Conservation (phyloP, 2,888 invertebrate species). For the Sinodicranocentrus sp. region DNA sequence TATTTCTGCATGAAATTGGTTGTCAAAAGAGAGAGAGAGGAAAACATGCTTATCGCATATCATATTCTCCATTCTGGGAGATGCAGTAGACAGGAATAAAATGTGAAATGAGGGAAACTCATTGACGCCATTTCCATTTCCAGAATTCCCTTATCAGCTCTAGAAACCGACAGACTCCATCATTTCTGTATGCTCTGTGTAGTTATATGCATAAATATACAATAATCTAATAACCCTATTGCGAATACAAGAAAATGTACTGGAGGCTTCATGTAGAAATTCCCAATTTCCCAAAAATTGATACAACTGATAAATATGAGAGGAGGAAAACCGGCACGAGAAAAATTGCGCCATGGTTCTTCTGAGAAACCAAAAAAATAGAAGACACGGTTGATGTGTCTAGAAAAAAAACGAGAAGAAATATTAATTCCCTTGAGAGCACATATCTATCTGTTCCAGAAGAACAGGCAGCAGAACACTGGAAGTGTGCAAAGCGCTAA, state of each 20-base stretch:
- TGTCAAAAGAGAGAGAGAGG: background rate
- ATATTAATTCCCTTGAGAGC: conserved; percentile 66
- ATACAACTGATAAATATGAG: conserved; percentile 45
- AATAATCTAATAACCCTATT: conserved; percentile 49
- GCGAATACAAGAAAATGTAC: background rate
- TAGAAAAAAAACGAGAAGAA: conserved; percentile 33
- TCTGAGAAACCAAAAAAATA: background rate
- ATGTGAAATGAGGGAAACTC: conserved; percentile 41
- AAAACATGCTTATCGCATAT: no score
- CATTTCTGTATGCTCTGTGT: background rate
- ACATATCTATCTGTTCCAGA: conserved; percentile 61
- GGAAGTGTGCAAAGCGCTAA: no score
- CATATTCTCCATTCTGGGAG: no score
- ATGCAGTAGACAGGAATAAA: background rate
- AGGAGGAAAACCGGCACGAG: conserved; percentile 25
- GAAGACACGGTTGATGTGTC: conserved; percentile 19
- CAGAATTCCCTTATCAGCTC: conserved; percentile 33
- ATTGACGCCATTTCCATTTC: conserved; percentile 64
- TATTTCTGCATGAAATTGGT: no score
- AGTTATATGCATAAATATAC: conserved; percentile 21
- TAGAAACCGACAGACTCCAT: conserved; percentile 19
- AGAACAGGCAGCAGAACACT: conserved; percentile 47
- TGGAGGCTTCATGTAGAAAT: conserved; percentile 17
- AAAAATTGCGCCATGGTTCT: conserved; percentile 42
- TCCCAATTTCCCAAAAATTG: conserved; percentile 63